Conservation (phyloP, 2,113 vertebrate genomes). For the Triplophysa tibetana region DNA sequence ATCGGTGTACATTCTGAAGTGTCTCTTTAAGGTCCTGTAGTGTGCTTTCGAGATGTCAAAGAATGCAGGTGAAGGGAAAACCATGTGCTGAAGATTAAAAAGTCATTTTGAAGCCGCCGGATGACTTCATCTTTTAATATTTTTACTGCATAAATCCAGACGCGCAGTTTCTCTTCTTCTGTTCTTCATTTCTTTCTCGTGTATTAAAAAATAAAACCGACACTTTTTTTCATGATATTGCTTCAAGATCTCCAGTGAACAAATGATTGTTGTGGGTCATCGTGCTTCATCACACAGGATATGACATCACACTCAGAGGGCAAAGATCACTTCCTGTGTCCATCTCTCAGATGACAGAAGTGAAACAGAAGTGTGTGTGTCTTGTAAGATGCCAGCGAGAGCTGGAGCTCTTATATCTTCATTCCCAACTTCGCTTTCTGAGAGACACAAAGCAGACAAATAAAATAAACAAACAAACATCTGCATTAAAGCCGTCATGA, state of each 20-base stretch:
- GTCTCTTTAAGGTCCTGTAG: conserved; percentile 28
- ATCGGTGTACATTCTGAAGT: conserved; percentile 3
- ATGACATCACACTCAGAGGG: conserved; percentile 18
- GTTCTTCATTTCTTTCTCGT: neutral
- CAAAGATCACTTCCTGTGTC: conserved; percentile 8
- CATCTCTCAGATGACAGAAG: conserved; percentile 3
- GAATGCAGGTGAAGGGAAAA: neutral
- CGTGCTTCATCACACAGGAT: conserved; percentile 1
- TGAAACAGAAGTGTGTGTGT: conserved; percentile 2
- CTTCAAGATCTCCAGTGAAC: conserved; percentile 5
- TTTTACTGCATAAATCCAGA: neutral
- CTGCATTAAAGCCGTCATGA: neutral
- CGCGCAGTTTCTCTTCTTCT: neutral
- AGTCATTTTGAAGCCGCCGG: no score
- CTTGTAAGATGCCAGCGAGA: neutral
- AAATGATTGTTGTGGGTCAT: neutral
- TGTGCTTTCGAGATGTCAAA: conserved; percentile 1
- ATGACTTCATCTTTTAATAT: no score
- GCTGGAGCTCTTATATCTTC: conserved; percentile 80
- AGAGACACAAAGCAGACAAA: conserved; percentile 52
- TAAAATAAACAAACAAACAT: neutral
- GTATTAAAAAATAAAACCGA: neutral
- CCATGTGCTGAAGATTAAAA: neutral
- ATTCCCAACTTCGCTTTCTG: conserved; percentile 98
- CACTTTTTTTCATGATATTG: neutral